These are phyloP conservation scores for Himantopus leucocephalus DNA, from an alignment of 2,113 vertebrate genomes.

Conservation along the genomic window DNA sequence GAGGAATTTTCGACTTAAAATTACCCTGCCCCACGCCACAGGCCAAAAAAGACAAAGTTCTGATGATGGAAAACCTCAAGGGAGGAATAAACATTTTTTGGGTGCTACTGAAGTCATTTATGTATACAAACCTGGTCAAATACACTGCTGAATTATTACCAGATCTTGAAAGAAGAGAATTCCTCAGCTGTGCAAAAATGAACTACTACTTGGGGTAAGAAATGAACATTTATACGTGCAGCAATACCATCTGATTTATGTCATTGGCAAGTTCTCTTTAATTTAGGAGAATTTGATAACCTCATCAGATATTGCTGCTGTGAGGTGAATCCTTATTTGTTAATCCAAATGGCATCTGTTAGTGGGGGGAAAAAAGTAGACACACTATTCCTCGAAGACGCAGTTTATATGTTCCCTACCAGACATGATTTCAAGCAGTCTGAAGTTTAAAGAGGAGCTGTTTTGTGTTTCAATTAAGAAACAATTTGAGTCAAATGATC, in stretches of 20 bases:
- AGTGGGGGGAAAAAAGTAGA: not conserved
- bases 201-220: not conserved
- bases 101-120: not conserved
- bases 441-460: constrained; percentile 3
- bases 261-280: not conserved
- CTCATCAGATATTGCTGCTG: not conserved
- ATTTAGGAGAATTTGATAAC: not conserved
- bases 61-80: not conserved
- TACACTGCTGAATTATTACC: not conserved
- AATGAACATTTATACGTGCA: not conserved
- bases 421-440: not conserved
- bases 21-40: not conserved
- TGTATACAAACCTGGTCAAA: not conserved
- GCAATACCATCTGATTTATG: not conserved
- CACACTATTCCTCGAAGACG: not conserved
- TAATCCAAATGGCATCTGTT: not conserved
- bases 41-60: not conserved
- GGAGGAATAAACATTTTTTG: not conserved
- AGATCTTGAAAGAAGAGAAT: not conserved
- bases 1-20: not conserved
- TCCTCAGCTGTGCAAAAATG: not conserved
- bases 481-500: not conserved
- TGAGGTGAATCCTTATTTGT: not conserved
- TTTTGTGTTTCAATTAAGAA: constrained; percentile 2
- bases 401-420: not conserved